A percentile compares a stretch with the other conserved stretches of the same genome.
Evolutionary conservation across 2,113 vertebrate genomes (phyloP).

Genomic region (Gobio gobio): DNA sequence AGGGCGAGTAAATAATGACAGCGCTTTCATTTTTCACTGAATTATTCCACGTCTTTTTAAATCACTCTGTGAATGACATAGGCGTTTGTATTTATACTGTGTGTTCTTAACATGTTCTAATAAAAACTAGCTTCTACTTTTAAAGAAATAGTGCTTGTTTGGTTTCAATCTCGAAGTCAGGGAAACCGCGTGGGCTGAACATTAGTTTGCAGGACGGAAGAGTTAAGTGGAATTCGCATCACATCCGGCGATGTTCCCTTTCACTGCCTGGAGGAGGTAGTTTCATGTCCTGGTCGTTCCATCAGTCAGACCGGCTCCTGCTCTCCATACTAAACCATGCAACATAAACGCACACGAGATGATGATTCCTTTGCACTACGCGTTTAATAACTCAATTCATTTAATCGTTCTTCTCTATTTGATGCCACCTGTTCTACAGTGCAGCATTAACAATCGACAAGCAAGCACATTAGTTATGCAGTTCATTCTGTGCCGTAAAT

Average conservation of each 20-base stretch:
- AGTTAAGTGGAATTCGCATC: not conserved
- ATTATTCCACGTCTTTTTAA: conserved; percentile 26
- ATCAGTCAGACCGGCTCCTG: not conserved
- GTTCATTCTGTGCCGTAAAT: conserved; percentile 10
- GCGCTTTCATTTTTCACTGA: not conserved
- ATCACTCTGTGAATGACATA: conserved; percentile 18
- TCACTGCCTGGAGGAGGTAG: not conserved
- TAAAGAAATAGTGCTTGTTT: not conserved
- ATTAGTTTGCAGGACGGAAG: not conserved
- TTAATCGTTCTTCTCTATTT: not conserved
- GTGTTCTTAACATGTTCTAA: conserved; percentile 44
- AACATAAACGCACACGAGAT: not conserved
- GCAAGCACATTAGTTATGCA: not conserved
- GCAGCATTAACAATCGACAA: not conserved
- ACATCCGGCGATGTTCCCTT: not conserved
- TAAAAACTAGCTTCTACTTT: conserved; percentile 47
- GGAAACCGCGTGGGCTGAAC: not conserved
- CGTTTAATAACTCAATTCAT: not conserved
- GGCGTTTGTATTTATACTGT: conserved; percentile 17
- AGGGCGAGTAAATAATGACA: not conserved
- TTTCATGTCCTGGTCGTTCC: not conserved
- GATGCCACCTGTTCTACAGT: not conserved
- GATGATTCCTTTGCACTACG: not conserved
- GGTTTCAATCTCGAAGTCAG: not conserved
- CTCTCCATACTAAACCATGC: not conserved